Conservation (phyloP, 2,888 invertebrate species). For the Panorpa germanica region DNA sequence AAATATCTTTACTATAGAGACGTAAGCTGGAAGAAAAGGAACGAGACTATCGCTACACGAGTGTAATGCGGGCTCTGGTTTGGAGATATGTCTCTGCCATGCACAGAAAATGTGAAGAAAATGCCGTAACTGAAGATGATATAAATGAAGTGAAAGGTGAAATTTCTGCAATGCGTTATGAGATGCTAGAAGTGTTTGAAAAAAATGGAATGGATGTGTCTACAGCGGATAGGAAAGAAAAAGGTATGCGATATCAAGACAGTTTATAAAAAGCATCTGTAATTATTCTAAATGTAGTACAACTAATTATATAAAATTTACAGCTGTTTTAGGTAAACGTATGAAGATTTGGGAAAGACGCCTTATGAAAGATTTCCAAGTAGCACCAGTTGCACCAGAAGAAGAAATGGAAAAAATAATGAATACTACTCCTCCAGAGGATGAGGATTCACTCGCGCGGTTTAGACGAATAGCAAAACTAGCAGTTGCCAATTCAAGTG, state of each 20-base stretch:
- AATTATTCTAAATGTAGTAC: background rate
- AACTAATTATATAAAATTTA: constrained; percentile 8
- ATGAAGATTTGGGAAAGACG: constrained; percentile 77
- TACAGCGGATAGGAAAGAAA: constrained; percentile 51
- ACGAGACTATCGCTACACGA: constrained; percentile 48
- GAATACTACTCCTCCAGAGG: constrained; percentile 24
- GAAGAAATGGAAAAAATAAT: constrained; percentile 31
- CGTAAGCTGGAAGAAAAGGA: constrained; percentile 44
- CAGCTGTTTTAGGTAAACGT: constrained; percentile 53
- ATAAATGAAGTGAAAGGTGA: constrained; percentile 90
- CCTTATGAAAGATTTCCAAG: constrained; percentile 75
- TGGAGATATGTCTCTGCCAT: constrained; percentile 83
- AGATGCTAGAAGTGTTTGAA: constrained; percentile 73
- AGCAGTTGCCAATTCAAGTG: constrained; percentile 47
- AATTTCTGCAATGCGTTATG: constrained; percentile 79
- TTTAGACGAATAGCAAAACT: constrained; percentile 58
- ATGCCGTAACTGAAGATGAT: constrained; percentile 81
- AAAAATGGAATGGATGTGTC: constrained; percentile 77
- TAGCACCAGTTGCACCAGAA: constrained; percentile 47
- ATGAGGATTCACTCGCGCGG: constrained; percentile 40
- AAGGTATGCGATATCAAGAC: constrained; percentile 42
- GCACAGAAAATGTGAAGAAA: constrained; percentile 67
- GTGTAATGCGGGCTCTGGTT: constrained; percentile 76
- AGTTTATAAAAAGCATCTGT: background rate
- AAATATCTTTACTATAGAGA: constrained; percentile 17